A percentile compares a stretch with the other conserved stretches of the same genome.
phyloP scores from a whole-genome alignment of 2,113 vertebrate species.

The Murina feae region DNA sequence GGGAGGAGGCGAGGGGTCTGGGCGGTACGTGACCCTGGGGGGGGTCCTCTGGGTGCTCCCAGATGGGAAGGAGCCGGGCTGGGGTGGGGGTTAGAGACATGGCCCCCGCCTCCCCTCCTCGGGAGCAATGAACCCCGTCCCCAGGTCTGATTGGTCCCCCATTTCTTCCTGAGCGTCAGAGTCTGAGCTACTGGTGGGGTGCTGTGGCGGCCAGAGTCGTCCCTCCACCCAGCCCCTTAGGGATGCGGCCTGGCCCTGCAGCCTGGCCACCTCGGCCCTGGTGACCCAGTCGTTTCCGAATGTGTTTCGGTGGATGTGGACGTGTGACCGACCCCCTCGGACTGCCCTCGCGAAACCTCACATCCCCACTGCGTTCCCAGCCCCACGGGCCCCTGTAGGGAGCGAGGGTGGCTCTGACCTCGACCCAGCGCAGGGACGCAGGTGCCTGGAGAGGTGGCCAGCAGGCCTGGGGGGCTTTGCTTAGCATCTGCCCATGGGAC shows the following conservation, averaged over 20 bases:
- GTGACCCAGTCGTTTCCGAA: background rate
- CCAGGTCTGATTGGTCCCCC: fast-evolving
- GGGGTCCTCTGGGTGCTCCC: background rate
- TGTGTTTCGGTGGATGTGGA: fast-evolving
- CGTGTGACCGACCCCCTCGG: fast-evolving
- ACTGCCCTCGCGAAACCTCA: background rate
- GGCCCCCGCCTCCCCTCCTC: background rate
- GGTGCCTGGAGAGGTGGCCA: background rate
- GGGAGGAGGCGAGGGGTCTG: background rate
- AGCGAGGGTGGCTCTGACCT: background rate
- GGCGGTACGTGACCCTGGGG: background rate
- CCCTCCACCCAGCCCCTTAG: background rate
- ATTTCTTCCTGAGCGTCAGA: too few relatives aligned
- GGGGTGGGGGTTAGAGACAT: background rate
- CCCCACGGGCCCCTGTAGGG: fast-evolving
- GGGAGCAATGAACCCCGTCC: fast-evolving
- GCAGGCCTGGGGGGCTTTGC: too few relatives aligned
- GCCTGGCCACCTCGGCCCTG: too few relatives aligned
- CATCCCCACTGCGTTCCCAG: fast-evolving
- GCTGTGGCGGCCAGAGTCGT: fast-evolving
- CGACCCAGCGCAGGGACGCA: background rate
- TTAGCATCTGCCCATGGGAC: fast-evolving
- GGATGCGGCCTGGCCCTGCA: background rate
- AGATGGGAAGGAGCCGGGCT: fast-evolving
- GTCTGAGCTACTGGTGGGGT: fast-evolving